Conservation (phyloP, 1,140 invertebrate species). For the Drosophila pectinifera region DNA sequence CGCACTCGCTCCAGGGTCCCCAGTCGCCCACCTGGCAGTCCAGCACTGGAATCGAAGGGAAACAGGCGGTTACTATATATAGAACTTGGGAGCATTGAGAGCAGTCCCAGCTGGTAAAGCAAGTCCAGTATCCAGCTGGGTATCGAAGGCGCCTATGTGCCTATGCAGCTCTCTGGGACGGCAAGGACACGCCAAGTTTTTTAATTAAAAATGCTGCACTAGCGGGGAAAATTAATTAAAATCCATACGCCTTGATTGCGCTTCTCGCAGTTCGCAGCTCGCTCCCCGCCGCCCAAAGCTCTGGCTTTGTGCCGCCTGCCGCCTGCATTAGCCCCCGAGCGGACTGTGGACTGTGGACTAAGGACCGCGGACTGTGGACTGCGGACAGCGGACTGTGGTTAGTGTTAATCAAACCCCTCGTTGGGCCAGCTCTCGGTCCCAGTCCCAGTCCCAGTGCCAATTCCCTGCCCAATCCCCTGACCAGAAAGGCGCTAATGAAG, state of each 20-base stretch:
- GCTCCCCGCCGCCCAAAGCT: too few species aligned
- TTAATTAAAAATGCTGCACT: constrained; percentile 74
- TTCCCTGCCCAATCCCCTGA: not conserved
- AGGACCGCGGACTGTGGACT: too few species aligned
- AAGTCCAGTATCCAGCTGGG: too few species aligned
- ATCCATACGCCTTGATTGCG: constrained; percentile 75
- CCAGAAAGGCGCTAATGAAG: constrained; percentile 67
- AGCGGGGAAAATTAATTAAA: constrained; percentile 77
- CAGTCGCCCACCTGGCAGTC: constrained; percentile 92
- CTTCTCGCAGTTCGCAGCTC: constrained; percentile 20
- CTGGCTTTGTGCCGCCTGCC: constrained; percentile 38
- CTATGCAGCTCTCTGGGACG: not conserved
- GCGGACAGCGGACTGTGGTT: constrained; percentile 1
- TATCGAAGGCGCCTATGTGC: not conserved
- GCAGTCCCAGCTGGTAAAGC: too few species aligned
- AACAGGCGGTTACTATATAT: too few species aligned
- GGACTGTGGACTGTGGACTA: too few species aligned
- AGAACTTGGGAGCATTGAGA: too few species aligned
- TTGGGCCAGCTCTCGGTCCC: not conserved
- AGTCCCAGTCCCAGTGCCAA: not conserved
- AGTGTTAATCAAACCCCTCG: constrained; percentile 57
- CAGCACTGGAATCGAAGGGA: constrained; percentile 88
- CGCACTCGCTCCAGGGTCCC: constrained; percentile 91
- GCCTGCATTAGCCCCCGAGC: constrained; percentile 16
- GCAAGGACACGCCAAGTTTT: constrained; percentile 45